Base-by-base conservation (phyloP, 1,140 invertebrate genomes). In the Caenorhabditis brenneri region DNA sequence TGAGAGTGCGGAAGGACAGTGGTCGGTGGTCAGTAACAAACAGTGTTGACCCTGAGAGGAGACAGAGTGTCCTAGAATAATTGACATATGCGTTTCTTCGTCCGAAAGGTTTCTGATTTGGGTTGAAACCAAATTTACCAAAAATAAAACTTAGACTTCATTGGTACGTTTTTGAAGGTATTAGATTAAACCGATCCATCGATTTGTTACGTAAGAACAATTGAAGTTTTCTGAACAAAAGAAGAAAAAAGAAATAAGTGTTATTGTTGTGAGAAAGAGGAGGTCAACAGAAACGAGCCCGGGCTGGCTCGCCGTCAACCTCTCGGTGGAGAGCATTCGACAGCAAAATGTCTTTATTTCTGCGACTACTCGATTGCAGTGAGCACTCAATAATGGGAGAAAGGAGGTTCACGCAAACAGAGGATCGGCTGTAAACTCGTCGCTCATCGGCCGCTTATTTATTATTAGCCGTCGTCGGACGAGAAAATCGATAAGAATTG, bases 191-290 rank as follows among this genome's bases (percentile, higher is more conserved):
- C 39, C 39, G 5, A 42, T 6, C 39, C 5, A 42, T 42, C 39
- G 39, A 51, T 51, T 19, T 7, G 31, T 19, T 10, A 65, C 4
- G 4, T 33, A 33, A n/a, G 12, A 65, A 33, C 12, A 65, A 65
- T 15, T 5, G 16, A 36, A 4, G 19, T 19, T 36, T 36, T 36
- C 31, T 19, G 10, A 65, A 16, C 6, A 55, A 22, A 16, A n/a
- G 33, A 65, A 36, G 33, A 74, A 27, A 74, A 42, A 24, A 42
- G 33, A 36, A 74, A 74, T 42, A 39, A 42, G 36, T 74, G 65
- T 74, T 74, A 74, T 74, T 74, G 65, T 74, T 74, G 65, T 74
- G 65, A 74, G 65, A 74, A 74, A 74, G 65, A 74, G 65, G 65
- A 74, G 33, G 65, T 74, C 33, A 74, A 42, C n/a, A 74, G 36